phyloP scores from a whole-genome alignment of 2,888 invertebrate genomes.

The Crocallis elinguaria region DNA sequence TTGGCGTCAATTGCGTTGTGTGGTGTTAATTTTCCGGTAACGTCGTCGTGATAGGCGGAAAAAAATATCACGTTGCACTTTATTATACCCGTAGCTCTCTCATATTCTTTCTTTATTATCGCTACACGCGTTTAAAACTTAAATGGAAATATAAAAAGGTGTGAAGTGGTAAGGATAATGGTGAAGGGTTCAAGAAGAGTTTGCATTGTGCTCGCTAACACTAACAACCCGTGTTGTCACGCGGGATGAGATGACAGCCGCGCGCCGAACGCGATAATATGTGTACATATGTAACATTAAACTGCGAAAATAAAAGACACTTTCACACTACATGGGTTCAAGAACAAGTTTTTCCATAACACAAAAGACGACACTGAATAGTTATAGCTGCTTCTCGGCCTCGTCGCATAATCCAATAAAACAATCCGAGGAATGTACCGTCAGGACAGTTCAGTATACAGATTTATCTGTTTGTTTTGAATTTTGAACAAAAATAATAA shows the following conservation, averaged over 20 bases:
- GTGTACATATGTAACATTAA: slow-evolving; percentile 85
- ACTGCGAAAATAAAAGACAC: slow-evolving; percentile 83
- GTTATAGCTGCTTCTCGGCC: slow-evolving; percentile 84
- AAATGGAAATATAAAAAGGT: slow-evolving; percentile 35
- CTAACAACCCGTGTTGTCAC: slow-evolving; percentile 66
- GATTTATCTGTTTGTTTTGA: background rate
- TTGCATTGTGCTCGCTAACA: slow-evolving; percentile 73
- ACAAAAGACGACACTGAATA: slow-evolving; percentile 85
- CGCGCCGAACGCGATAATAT: slow-evolving; percentile 77
- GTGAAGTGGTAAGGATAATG: slow-evolving; percentile 47
- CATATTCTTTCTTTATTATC: slow-evolving; percentile 27
- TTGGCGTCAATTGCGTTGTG: slow-evolving; percentile 13
- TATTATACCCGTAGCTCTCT: slow-evolving; percentile 2
- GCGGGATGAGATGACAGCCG: slow-evolving; percentile 68
- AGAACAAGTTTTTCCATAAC: slow-evolving; percentile 86
- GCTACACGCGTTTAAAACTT: slow-evolving; percentile 19
- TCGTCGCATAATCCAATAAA: slow-evolving; percentile 84
- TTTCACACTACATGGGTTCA: slow-evolving; percentile 85
- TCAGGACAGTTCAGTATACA: slow-evolving; percentile 51
- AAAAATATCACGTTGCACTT: slow-evolving; percentile 24
- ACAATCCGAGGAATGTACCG: slow-evolving; percentile 82
- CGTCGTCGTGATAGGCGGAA: slow-evolving; percentile 20
- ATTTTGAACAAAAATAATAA: too few species aligned
- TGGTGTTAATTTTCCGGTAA: slow-evolving; percentile 18
- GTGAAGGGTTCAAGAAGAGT: slow-evolving; percentile 55